A percentile compares a stretch with the other conserved stretches of the same genome.
These are phyloP conservation scores for Xiphophorus couchianus DNA, from an alignment of 2,113 vertebrate species.

Conservation along the genomic window DNA sequence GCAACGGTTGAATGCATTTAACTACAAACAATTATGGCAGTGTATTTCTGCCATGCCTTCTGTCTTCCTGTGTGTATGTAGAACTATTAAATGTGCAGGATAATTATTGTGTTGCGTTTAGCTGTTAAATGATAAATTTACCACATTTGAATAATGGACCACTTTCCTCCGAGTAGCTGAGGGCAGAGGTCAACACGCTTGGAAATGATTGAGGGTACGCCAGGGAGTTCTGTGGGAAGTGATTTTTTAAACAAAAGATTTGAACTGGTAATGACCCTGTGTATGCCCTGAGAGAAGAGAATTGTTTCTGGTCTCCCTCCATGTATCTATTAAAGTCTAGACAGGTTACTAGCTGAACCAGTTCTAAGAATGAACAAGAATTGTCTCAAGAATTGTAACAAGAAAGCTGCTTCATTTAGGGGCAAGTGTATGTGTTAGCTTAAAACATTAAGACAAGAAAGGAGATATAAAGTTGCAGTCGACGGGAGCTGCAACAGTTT, in stretches of 20 bases:
- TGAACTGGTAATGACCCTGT: constrained; percentile 12
- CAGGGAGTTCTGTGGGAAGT: constrained; percentile 12
- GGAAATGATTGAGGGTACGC: constrained; percentile 16
- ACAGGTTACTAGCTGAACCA: neutral
- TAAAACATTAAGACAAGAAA: too few species aligned
- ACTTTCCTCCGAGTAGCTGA: constrained; percentile 8
- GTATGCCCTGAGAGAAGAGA: neutral
- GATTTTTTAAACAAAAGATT: constrained; percentile 12
- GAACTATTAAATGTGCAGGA: neutral
- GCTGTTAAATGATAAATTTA: constrained; percentile 10
- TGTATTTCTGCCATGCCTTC: neutral
- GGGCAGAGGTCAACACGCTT: constrained; percentile 21
- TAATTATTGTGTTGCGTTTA: neutral
- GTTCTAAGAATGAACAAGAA: neutral
- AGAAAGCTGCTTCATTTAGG: neutral
- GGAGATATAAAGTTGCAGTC: too few species aligned
- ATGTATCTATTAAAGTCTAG: neutral
- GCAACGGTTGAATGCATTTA: neutral
- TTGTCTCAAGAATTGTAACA: neutral
- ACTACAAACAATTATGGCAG: neutral
- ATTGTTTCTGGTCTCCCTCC: neutral
- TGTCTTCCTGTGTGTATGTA: neutral
- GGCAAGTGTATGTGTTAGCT: too few species aligned
- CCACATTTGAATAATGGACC: constrained; percentile 6
- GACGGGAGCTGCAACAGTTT: too few species aligned